A percentile compares a stretch with the other conserved stretches of the same genome.
These are phyloP conservation scores for Sitodiplosis mosellana DNA, from an alignment of 1,140 invertebrate genomes.

Conservation along the genomic window DNA sequence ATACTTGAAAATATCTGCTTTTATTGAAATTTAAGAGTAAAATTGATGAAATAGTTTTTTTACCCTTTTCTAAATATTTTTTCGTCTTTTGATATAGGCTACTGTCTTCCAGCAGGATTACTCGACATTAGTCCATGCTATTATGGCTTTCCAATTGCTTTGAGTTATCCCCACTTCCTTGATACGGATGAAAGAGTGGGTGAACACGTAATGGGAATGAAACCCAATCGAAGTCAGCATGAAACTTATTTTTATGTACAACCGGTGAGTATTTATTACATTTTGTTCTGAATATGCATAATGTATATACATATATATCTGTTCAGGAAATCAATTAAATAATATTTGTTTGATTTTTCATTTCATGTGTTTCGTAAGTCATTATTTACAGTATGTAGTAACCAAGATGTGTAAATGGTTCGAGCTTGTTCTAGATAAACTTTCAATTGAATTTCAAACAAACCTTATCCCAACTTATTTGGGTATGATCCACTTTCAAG, in stretches of 20 bases:
- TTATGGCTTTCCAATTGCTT: constrained; percentile 66
- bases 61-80: neutral
- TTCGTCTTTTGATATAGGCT: constrained; percentile 19
- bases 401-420: too few species aligned
- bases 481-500: neutral
- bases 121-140: constrained; percentile 65
- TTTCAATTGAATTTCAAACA: neutral
- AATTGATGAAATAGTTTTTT: too few species aligned
- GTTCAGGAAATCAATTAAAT: neutral
- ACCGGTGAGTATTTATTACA: constrained; percentile 38
- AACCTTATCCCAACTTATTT: neutral
- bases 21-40: too few species aligned
- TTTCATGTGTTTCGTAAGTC: too few species aligned
- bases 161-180: constrained; percentile 81
- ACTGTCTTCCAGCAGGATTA: constrained; percentile 47
- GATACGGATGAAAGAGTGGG: constrained; percentile 44
- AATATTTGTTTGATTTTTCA: too few species aligned
- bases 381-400: too few species aligned
- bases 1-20: too few species aligned
- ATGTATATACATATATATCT: neutral
- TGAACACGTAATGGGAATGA: constrained; percentile 47
- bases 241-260: constrained; percentile 51
- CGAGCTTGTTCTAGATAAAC: neutral
- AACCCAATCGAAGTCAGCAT: constrained; percentile 45
- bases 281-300: neutral